Percentiles rank a stretch among this genome's conserved stretches.
These are phyloP conservation scores for Drosophila lini DNA, from an alignment of 1,140 invertebrate genomes.

Conservation along the genomic window DNA sequence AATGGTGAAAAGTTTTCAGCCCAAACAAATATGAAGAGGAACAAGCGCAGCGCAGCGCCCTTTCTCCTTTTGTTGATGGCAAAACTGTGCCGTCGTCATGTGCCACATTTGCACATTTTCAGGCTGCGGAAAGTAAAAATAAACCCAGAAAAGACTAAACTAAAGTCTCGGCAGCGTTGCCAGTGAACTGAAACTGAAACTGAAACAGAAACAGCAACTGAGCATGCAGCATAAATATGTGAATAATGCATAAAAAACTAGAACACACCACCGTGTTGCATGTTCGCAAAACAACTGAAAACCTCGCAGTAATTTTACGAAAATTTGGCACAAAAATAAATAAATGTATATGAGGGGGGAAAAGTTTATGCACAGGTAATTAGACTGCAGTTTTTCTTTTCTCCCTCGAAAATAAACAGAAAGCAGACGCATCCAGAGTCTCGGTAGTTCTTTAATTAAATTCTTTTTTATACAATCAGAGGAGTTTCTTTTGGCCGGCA, in stretches of 20 bases:
- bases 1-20: conserved; percentile 16
- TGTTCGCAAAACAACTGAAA: conserved; percentile 34
- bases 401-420: conserved; percentile 6
- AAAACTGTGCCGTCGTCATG: conserved; percentile 76
- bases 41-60: neutral
- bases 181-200: conserved; percentile 54
- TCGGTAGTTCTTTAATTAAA: conserved; percentile 62
- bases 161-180: conserved; percentile 7
- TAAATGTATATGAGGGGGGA: conserved; percentile 10
- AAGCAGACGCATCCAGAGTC: conserved; percentile 5
- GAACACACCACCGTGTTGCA: conserved; percentile 62
- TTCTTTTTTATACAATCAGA: conserved; percentile 44
- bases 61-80: conserved; percentile 68
- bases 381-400: conserved; percentile 27
- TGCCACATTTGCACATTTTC: conserved; percentile 68
- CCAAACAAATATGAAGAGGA: conserved; percentile 40
- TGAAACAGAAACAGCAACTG: conserved; percentile 52
- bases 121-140: conserved; percentile 62
- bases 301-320: conserved; percentile 53
- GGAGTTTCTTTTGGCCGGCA: conserved; percentile 49
- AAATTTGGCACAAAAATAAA: conserved; percentile 41
- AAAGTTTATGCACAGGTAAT: conserved; percentile 58
- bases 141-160: conserved; percentile 3
- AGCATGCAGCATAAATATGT: conserved; percentile 73
- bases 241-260: conserved; percentile 67